A percentile compares a stretch with the other conserved stretches of the same genome.
Conservation (phyloP, 1,140 invertebrate genomes). For the Bombus haemorrhoidalis region DNA sequence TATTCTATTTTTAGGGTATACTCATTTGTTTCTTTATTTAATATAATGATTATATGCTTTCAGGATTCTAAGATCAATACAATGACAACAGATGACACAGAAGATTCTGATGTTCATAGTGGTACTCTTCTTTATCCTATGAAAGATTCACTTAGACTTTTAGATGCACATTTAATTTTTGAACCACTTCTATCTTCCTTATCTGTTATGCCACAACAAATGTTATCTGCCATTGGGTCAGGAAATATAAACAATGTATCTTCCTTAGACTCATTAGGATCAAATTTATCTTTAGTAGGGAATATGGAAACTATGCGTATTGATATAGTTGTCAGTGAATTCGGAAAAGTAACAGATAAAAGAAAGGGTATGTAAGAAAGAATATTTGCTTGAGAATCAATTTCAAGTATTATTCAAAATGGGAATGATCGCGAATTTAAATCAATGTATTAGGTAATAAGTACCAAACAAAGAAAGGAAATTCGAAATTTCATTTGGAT, state of each 20-base stretch:
- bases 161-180: constrained; percentile 97
- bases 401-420: neutral
- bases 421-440: neutral
- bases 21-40: neutral
- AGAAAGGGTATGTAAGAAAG: constrained; percentile 75
- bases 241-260: constrained; percentile 84
- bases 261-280: constrained; percentile 93
- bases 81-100: constrained; percentile 83
- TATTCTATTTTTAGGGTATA: neutral
- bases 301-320: constrained; percentile 94
- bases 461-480: constrained; percentile 71
- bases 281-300: constrained; percentile 93
- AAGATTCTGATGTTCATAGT: constrained; percentile 81
- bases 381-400: neutral
- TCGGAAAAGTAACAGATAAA: constrained; percentile 84
- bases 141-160: constrained; percentile 91
- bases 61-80: constrained; percentile 85
- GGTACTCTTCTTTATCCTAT: constrained; percentile 87
- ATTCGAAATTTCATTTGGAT: constrained; percentile 84
- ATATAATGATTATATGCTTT: constrained; percentile 59
- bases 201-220: constrained; percentile 94
- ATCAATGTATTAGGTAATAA: constrained; percentile 65
- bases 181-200: constrained; percentile 92
- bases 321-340: constrained; percentile 96
- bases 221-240: constrained; percentile 84